Base-by-base conservation (phyloP, 1,140 invertebrate genomes). In the Drosophila watanabei region DNA sequence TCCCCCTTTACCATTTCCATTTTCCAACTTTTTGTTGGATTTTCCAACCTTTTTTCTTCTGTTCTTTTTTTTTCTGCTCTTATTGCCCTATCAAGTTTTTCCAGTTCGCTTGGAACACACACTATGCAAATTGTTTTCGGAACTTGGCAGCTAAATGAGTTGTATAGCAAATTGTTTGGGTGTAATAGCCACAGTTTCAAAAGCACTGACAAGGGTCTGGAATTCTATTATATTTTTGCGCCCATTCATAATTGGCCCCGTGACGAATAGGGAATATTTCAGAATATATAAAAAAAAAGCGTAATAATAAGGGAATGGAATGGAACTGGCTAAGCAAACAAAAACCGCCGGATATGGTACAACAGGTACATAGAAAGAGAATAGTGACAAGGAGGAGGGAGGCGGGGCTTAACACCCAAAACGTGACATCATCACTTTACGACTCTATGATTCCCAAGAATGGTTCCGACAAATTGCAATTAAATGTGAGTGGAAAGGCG, bases 121-220 rank as follows among this genome's bases (percentile, higher is more conserved):
- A 45, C 59, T 70, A 88, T 87, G 85, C 76, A 80, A 88, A 87
- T 88, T 83, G 71, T 80, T 73, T 73, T 72, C 24, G 45, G 35
- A 73, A 73, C 71, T 73, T 52, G 41, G 33, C 48, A 24, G 54
- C 32, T 61, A 73, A 66, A 73, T 73, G 71, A 73, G 69, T 73
- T 60, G 54, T 24, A 61, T 73, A 14, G 46, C 68, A 73, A 75
- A 73, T 75, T 73, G 46, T 35, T 61, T 41, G 68, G 14, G 30
- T 57, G 51, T 61, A 60, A 51, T 73, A 51, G 2, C 54, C 24
- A 72, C 54, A 73, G 45, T 60, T 72, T 41, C 5, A 24, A 10
- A 33, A 49, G 43, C 66, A 43, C 30, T 73, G 28, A 16, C 16
- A 4, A 8, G n/a, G 30, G 14, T n/a, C 4, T 24, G 10, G 18